Percentiles rank a stretch among this genome's conserved stretches.
Evolutionary conservation across 1,140 invertebrate genomes (phyloP).

Genomic region (Thaumetopoea pityocampa): DNA sequence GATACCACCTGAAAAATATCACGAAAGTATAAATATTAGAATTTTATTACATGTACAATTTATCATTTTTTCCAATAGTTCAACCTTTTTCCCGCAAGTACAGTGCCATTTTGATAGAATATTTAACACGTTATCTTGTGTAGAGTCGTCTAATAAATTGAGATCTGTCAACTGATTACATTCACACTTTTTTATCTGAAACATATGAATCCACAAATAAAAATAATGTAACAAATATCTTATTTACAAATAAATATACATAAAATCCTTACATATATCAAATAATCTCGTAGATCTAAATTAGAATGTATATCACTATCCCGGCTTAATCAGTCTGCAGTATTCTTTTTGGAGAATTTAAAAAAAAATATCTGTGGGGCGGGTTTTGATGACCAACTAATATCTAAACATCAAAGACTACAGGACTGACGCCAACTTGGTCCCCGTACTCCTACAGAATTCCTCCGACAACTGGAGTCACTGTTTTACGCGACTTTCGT

Average conservation of each 20-base stretch:
- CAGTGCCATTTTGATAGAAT: constrained; percentile 66
- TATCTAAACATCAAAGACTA: no score
- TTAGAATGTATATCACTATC: no score
- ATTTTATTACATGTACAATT: not conserved
- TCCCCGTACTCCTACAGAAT: no score
- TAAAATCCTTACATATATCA: not conserved
- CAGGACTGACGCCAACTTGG: no score
- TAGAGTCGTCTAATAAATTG: constrained; percentile 53
- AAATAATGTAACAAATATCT: no score
- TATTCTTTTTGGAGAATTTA: no score
- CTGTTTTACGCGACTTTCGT: no score
- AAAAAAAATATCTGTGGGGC: no score
- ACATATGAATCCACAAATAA: not conserved
- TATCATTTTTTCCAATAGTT: constrained; percentile 8
- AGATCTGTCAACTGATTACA: constrained; percentile 60
- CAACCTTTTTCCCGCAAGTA: constrained; percentile 60
- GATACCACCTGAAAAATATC: constrained; percentile 42
- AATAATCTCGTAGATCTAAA: not conserved
- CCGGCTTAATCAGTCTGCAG: no score
- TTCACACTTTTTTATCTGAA: constrained; percentile 65
- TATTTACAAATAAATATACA: not conserved
- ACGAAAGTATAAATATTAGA: not conserved
- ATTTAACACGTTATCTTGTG: constrained; percentile 60
- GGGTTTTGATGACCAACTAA: no score
- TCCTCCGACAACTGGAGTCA: no score